A percentile compares a stretch with the other conserved stretches of the same genome.
Evolutionary conservation across 2,113 vertebrate species (phyloP).

Genomic region (Aleadryas rufinucha): DNA sequence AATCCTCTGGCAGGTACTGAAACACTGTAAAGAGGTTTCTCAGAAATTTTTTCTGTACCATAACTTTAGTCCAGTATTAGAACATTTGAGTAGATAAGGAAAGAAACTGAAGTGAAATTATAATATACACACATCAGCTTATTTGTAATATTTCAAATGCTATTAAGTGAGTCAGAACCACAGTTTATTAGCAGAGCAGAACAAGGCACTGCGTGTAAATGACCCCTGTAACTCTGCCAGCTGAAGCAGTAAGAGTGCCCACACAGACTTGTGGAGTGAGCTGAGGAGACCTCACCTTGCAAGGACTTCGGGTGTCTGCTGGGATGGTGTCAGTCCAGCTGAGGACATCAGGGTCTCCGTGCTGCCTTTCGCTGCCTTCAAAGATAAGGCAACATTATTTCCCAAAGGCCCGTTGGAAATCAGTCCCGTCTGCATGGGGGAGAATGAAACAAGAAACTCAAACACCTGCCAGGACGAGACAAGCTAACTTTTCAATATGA

Average conservation of each 20-base stretch:
- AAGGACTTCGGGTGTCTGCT: conserved; percentile 67
- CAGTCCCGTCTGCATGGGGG: conserved; percentile 70
- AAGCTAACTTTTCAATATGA: not conserved
- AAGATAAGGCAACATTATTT: conserved; percentile 58
- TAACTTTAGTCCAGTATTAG: not conserved
- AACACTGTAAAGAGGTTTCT: not conserved
- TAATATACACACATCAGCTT: not conserved
- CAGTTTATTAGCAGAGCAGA: not conserved
- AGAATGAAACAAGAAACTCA: not conserved
- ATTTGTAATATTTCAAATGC: not conserved
- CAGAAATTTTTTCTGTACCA: not conserved
- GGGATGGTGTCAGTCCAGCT: conserved; percentile 62
- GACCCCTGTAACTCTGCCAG: not conserved
- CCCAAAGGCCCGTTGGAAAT: conserved; percentile 82
- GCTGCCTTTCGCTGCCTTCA: conserved; percentile 66
- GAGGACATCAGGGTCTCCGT: conserved; percentile 8
- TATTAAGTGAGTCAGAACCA: not conserved
- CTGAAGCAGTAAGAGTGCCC: not conserved
- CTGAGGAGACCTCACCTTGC: conserved; percentile 72
- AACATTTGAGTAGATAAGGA: not conserved
- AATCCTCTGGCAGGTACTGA: not conserved
- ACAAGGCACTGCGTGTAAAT: not conserved
- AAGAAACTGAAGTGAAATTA: not conserved
- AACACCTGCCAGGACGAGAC: not conserved
- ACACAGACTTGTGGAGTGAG: not conserved